Percentiles rank a stretch among this genome's conserved stretches.
These are phyloP conservation scores for Dinomys branickii DNA, from an alignment of 2,113 vertebrate species.

Conservation along the genomic window DNA sequence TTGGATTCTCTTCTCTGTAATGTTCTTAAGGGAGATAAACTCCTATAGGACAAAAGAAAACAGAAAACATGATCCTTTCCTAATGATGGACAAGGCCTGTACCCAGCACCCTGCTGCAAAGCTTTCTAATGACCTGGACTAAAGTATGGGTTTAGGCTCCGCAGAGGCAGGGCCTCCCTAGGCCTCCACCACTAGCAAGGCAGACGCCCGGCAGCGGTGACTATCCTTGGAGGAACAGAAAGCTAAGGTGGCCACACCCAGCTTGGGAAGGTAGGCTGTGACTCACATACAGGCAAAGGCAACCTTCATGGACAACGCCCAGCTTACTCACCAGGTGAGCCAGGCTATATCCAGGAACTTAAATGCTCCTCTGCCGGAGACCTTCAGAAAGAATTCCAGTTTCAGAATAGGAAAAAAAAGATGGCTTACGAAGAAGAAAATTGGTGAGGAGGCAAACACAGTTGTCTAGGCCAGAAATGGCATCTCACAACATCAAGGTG, in stretches of 20 bases:
- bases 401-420: not conserved
- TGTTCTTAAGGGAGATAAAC: not conserved
- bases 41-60: not conserved
- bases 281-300: not conserved
- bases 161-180: not conserved
- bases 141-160: not conserved
- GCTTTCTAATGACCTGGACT: not conserved
- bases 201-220: not conserved
- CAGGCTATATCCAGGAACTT: not conserved
- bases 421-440: not conserved
- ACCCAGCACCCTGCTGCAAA: not conserved
- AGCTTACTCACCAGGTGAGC: not conserved
- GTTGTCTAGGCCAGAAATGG: not conserved
- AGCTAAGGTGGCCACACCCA: no score
- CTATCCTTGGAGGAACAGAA: not conserved
- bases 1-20: not conserved
- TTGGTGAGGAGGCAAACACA: not conserved
- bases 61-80: not conserved
- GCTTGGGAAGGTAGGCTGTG: not conserved
- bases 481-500: not conserved
- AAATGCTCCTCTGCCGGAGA: not conserved
- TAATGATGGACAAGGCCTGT: not conserved
- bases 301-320: not conserved
- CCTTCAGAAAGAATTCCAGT: not conserved
- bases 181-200: not conserved